Evolutionary conservation across 2,797 vertebrate genomes (phyloP), one percentile per base, ranked within the genome.

Genomic region (Anguilla pacifica): DNA sequence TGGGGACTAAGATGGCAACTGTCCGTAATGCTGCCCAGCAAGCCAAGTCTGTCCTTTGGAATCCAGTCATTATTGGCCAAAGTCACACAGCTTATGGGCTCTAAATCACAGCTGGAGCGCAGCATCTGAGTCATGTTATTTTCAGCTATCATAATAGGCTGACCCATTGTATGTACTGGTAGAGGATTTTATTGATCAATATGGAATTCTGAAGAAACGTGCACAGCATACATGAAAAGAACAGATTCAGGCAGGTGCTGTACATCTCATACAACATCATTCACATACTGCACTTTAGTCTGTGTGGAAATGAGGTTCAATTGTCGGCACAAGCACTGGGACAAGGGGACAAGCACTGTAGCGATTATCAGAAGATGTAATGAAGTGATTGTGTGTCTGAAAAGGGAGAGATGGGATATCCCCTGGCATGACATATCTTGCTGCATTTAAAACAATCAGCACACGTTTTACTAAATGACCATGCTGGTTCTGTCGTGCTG

Each of bases 91-190:
- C 91, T 90, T 91, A 81, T 85, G 93, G 93, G 94, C 92, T 93
- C 93, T 82, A 90, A 85, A 87, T 91, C 95, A 92, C 95, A 95
- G 94, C 94, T 94, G 92, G 92, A 93, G 89, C 84, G 5, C 89
- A 92, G 94, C 93, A 94, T 92, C 39, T 90, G 92, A 92, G 92
- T 92, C 92, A 92, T 89, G 90, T 85, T 43, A 49, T 43, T 49
- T 9, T 84, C 17, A 83, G 25, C 9, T 28, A 10, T 25, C 25
- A 72, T 86, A 91, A 59, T 17, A 17, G 57, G 55, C 55, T 57
- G 89, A 81, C 82, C 92, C 91, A 87, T 91, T 92, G 91, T 90
- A 88, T 43, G 92, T 94, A 91, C 88, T 93, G 84, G 88, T 87
- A 86, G 67, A 83, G 35, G 70, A 91, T 85, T 90, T 89, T 91